Conservation (phyloP, 2,113 vertebrate species). For the Prolemur simus region DNA sequence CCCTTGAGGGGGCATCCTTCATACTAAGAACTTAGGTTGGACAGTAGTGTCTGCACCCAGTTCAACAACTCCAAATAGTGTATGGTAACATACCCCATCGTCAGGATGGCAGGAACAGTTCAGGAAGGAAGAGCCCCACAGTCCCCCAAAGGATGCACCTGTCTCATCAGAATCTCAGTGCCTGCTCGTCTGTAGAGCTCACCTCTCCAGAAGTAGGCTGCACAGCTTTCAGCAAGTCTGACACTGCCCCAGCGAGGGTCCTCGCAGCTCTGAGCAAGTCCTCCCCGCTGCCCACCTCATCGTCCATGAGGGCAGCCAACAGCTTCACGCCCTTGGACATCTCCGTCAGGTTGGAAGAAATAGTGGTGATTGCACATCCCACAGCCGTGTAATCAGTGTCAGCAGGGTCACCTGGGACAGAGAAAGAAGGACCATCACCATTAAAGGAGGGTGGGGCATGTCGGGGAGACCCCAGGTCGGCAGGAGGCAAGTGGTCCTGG, state of each 20-base stretch:
- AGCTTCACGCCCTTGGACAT: conserved; percentile 99
- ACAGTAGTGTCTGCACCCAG: not conserved
- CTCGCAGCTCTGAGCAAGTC: conserved; percentile 96
- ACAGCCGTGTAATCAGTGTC: conserved; percentile 99
- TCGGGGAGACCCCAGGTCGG: not conserved
- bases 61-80: not conserved
- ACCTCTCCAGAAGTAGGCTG: conserved; percentile 97
- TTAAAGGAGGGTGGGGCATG: not conserved
- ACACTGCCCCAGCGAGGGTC: conserved; percentile 94
- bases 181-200: conserved; percentile 47
- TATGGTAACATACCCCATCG: not conserved
- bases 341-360: conserved; percentile 98
- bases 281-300: conserved; percentile 96
- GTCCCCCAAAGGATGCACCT: not conserved
- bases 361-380: conserved; percentile 98
- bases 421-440: conserved; percentile 38
- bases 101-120: not conserved
- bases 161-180: not conserved
- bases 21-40: not conserved
- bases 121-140: not conserved
- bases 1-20: not conserved
- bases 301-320: conserved; percentile 96
- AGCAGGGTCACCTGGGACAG: conserved; percentile 91
- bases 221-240: conserved; percentile 95
- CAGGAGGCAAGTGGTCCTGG: not conserved